Conservation (phyloP, 2,888 invertebrate species). For the Disparrhopalites patrizii region DNA sequence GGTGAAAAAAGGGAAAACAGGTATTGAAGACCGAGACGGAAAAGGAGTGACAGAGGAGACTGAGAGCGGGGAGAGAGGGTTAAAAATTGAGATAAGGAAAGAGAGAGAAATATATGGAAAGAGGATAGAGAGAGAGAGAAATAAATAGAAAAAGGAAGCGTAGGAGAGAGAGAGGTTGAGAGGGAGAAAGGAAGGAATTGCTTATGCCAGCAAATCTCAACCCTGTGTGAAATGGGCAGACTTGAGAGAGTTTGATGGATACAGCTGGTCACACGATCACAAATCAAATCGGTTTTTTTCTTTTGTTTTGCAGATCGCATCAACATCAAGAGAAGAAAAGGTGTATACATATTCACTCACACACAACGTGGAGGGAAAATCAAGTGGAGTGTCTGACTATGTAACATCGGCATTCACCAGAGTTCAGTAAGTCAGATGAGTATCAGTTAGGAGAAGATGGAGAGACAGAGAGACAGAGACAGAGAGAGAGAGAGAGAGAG, state of each 20-base stretch:
- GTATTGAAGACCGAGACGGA: too few relatives aligned
- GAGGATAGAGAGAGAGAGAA: too few relatives aligned
- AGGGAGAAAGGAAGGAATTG: conserved; percentile 2
- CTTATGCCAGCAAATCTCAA: conserved; percentile 6
- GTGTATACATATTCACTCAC: too few relatives aligned
- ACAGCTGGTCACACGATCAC: conserved; percentile 20
- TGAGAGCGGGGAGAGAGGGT: too few relatives aligned
- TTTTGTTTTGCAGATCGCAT: background rate
- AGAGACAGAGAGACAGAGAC: background rate
- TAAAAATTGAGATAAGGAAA: too few relatives aligned
- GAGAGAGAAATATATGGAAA: too few relatives aligned
- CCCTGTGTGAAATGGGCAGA: conserved; percentile 6
- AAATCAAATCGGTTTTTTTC: conserved; percentile 12
- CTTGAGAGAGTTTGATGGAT: conserved; percentile 11
- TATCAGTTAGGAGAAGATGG: too few relatives aligned
- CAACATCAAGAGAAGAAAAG: background rate
- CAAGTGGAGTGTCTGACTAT: conserved; percentile 19
- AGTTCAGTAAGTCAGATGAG: background rate
- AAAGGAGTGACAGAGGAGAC: too few relatives aligned
- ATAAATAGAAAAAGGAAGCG: background rate
- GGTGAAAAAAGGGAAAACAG: too few relatives aligned
- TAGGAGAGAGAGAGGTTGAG: background rate
- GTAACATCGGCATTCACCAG: background rate
- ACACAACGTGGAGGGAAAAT: background rate
- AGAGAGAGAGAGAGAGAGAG: conserved; percentile 2